These are phyloP conservation scores for Bradypus variegatus DNA, from an alignment of 2,797 vertebrate species.

Conservation along the genomic window DNA sequence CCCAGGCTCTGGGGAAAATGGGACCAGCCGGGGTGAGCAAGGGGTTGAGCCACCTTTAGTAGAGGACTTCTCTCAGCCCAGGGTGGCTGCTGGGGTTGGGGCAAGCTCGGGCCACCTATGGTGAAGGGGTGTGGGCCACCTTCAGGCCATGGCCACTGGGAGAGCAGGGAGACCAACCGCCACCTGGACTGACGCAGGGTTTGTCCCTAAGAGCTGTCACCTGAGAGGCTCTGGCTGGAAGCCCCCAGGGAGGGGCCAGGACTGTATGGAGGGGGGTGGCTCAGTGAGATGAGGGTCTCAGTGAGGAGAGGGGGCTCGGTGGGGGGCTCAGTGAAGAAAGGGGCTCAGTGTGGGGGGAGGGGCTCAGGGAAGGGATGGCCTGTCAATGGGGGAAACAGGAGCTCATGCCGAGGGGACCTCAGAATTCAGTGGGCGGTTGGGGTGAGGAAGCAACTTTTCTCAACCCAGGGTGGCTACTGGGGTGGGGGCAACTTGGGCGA, in stretches of 20 bases:
- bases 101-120: not conserved
- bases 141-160: not conserved
- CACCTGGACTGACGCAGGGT: rapidly evolving
- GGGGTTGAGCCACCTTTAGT: not conserved
- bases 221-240: not conserved
- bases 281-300: not conserved
- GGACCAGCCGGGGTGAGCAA: not conserved
- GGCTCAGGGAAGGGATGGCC: not conserved
- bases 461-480: rapidly evolving
- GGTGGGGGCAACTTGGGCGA: not conserved
- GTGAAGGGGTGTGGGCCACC: not conserved
- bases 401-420: not conserved
- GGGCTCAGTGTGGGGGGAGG: not conserved
- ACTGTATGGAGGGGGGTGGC: not conserved
- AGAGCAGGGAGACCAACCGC: not conserved
- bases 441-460: not conserved
- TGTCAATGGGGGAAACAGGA: not conserved
- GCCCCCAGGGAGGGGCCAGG: not conserved
- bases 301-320: no score
- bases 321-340: not conserved
- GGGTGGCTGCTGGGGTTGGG: not conserved
- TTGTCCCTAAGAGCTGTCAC: not conserved
- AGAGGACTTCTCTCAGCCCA: not conserved
- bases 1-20: not conserved
- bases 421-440: not conserved